Percentiles rank a stretch among this genome's conserved stretches.
Evolutionary conservation across 2,888 invertebrate genomes (phyloP).

Genomic region (Noctua fimbriata): DNA sequence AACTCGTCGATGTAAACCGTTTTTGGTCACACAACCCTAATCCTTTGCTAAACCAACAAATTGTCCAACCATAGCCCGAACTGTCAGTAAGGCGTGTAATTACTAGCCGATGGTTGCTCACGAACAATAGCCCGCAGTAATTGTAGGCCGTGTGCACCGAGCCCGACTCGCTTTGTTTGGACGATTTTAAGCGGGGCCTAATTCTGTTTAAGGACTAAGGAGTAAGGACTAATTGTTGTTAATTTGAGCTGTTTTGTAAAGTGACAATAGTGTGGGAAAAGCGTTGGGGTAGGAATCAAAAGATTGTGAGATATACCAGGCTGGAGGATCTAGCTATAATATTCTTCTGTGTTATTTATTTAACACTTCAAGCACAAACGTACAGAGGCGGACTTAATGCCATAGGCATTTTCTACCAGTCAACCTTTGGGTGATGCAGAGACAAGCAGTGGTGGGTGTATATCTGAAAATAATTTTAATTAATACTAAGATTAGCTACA

Average conservation of each 20-base stretch:
- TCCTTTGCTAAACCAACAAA: constrained; percentile 51
- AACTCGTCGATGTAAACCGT: neutral
- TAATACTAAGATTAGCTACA: no score
- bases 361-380: no score
- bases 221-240: constrained; percentile 39
- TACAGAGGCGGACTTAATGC: no score
- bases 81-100: constrained; percentile 76
- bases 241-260: constrained; percentile 21
- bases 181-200: constrained; percentile 37
- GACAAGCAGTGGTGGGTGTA: no score
- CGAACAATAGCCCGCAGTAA: constrained; percentile 69
- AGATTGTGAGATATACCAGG: no score
- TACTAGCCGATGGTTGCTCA: constrained; percentile 66
- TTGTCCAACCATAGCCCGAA: constrained; percentile 49
- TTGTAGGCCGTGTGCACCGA: constrained; percentile 72
- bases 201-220: constrained; percentile 41
- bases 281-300: neutral
- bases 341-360: no score
- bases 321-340: no score
- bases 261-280: neutral
- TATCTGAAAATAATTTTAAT: no score
- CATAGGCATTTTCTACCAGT: no score
- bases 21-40: constrained; percentile 27
- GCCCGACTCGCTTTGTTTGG: constrained; percentile 68
- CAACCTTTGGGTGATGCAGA: no score